Base-by-base conservation (phyloP, 1,140 invertebrate species). In the Aphelenchoides besseyi region DNA sequence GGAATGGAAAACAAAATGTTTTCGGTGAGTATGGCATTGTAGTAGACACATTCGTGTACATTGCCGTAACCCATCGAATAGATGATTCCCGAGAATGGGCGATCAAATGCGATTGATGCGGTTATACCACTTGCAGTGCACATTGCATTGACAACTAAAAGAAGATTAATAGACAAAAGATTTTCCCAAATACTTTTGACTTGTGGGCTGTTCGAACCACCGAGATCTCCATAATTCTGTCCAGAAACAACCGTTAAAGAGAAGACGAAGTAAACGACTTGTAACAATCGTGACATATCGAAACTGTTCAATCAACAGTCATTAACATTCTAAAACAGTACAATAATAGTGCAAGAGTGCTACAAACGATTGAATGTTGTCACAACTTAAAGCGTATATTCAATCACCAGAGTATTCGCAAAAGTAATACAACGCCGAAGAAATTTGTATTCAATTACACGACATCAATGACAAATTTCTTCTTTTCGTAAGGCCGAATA, bases 1-100 rank as follows among this genome's bases (percentile, higher is more conserved):
- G 80, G 80, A 72, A 82, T 82, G 2, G 81, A 81, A 52, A 82
- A 82, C 33, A 83, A 66, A 32, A 82, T 73, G 18, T 67, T 76
- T 61, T 81, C 61, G 52, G 71, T 71, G 37, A 76, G 69, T 26
- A 79, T 37, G n/a, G 59, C 72, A 61, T 82, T 82, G 74, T 79
- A 82, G 54, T 82, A 82, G 52, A 82, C 68, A 61, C 80, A 82
- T 30, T 80, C 73, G 64, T 78, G 77, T 0, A 80, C 74, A 57
- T 67, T 79, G 16, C 69, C 79, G 54, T 81, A 82, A 18, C 74
- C 73, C 41, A 75, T 35, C 2, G 80, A 82, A 70, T 82, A 82
- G 18, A 82, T 79, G 37, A 76, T 79, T 1, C 80, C 80, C n/a
- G 68, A 72, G 54, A 82, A 82, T 12, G 79, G 71, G 28, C 78